These are phyloP conservation scores for Sarotherodon lohbergeri DNA, from an alignment of 2,113 vertebrate species.

Conservation along the genomic window DNA sequence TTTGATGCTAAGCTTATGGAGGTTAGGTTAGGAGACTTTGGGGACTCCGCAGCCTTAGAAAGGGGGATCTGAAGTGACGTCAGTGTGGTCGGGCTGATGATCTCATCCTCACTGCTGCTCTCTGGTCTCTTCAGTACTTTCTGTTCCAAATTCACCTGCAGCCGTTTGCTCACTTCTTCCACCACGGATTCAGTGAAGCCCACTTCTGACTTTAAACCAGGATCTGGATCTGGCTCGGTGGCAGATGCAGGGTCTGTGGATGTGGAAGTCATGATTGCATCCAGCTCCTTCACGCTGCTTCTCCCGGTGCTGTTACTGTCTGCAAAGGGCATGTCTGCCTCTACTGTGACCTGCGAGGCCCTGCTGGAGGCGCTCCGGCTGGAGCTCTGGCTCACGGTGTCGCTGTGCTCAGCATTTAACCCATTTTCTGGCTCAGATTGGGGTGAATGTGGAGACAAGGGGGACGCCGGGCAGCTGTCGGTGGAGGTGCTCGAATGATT, in stretches of 20 bases:
- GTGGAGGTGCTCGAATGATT: slow-evolving; percentile 16
- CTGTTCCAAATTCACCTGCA: slow-evolving; percentile 59
- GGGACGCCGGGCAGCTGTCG: background rate
- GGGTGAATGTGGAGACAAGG: background rate
- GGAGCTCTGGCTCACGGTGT: slow-evolving; percentile 25
- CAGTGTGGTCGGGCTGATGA: background rate
- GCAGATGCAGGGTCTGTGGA: background rate
- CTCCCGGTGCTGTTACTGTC: slow-evolving; percentile 64
- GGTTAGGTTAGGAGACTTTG: slow-evolving; percentile 37
- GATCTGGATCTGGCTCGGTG: background rate
- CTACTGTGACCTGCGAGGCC: slow-evolving; percentile 4
- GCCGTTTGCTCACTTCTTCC: slow-evolving; percentile 60
- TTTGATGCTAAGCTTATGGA: slow-evolving; percentile 40
- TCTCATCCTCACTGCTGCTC: background rate
- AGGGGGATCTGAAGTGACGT: slow-evolving; percentile 8
- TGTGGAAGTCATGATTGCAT: background rate
- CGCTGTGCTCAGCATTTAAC: background rate
- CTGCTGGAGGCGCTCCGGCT: slow-evolving; percentile 19
- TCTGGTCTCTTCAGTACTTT: background rate
- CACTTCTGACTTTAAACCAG: background rate
- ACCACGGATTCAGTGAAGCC: slow-evolving; percentile 47
- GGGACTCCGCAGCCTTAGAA: background rate
- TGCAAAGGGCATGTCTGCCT: slow-evolving; percentile 56
- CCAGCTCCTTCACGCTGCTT: slow-evolving; percentile 62
- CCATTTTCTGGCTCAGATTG: background rate